Evolutionary conservation across 2,888 invertebrate genomes (phyloP), one percentile per base, ranked within the genome.

Genomic region (Scaptomyza parva): DNA sequence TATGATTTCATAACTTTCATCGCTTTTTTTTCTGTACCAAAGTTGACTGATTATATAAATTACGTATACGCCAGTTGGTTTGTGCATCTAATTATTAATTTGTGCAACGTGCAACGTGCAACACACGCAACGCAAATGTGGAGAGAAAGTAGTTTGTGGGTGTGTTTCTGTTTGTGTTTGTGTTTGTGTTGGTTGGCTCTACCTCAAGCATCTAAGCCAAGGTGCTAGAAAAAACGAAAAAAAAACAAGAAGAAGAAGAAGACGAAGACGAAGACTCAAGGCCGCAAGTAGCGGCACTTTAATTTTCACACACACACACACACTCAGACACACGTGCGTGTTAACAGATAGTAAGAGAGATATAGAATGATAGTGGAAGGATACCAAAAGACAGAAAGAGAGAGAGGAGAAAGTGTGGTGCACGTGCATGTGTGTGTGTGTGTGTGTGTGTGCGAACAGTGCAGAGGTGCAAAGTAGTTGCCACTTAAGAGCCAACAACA

Each of bases 381-480:
- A n/a, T n/a, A n/a, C n/a, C n/a, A n/a, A n/a, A n/a, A 24, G 7
- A 24, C 2, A n/a, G 7, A 33, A 2, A 33, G 9, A 33, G 33
- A 22, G 28, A 20, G 7, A 37, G 22, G 17, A 20, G 9, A 14
- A 8, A 35, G 33, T 17, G 28, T 17, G 6, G 26, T 11, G 26
- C 30, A 47, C n/a, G 57, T 17, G 18, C 11, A 18, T 12, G 51
- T 22, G 50, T 30, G 39, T 18, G 30, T 40, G 22, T 37, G 52
- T 26, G 54, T 43, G 64, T 43, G 39, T 37, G 74, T 74, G 81
- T 75, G 78, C 70, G 82, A 63, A 67, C 58, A 64, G 9, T 47
- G 62, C 64, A 62, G 64, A 86, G 86, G 86, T 84, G 86, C 81
- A 83, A 86, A 86, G 86, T 86, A 84, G 84, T 80, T 84, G 84